Base-by-base conservation (phyloP, 2,113 vertebrate genomes). In the Balaeniceps rex region DNA sequence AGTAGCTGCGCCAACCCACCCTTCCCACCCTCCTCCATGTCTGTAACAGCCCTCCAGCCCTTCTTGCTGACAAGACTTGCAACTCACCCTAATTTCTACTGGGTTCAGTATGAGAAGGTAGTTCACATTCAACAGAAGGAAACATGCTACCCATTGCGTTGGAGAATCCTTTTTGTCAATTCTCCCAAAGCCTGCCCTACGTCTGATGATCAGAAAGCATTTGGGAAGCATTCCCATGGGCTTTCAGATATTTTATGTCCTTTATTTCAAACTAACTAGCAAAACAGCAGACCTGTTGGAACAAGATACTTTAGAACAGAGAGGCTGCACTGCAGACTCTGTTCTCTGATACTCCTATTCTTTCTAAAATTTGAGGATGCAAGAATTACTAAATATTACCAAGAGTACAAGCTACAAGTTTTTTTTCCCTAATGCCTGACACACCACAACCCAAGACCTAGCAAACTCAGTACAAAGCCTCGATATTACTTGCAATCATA, bases 71-170 rank as follows among this genome's bases (percentile, higher is more conserved):
- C 22, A 52, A 47, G 15, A n/a, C 36, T 33, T 46, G 31, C 18
- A 87, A 78, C 23, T 86, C 46, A 55, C 24, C 16, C 55, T 28
- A 19, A 60, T 26, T 80, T 52, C 24, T 63, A 14, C 5, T 31
- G 14, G 22, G 17, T 52, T 65, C 31, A 40, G 25, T 83, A 64
- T 34, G 14, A 65, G 33, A 60, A 88, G 14, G 22, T 22, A 83
- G 52, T 18, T 69, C 34, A 63, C 15, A 31, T 9, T 4, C n/a
- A 92, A 46, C 12, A 76, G 21, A 14, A 92, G 26, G 38, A 90
- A 54, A 15, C 0, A 0, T n/a, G 18, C 19, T 25, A 72, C 36
- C 19, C 17, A 38, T 47, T 74, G 69, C 2, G 2, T 3, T 70
- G 36, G 15, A 72, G 10, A 10, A 57, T 72, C 28, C 12, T 36